Conservation (phyloP, 2,113 vertebrate species). For the Aspidoscelis tigris region DNA sequence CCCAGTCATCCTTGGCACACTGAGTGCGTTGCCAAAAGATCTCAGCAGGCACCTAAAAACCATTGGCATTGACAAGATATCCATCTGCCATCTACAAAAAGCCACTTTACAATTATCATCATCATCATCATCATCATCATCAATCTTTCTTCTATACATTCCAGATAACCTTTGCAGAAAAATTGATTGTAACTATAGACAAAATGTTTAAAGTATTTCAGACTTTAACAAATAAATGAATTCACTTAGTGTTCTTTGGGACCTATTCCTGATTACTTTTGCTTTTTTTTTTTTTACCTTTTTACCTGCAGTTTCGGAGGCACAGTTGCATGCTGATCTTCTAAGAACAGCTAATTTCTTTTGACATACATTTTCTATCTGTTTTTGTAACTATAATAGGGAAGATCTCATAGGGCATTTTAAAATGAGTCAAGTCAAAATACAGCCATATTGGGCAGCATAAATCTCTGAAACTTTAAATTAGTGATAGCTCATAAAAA, state of each 20-base stretch:
- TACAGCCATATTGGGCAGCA: slow-evolving; percentile 69
- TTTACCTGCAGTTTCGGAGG: neutral
- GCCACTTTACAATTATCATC: too few species aligned
- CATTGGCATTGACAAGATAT: too few species aligned
- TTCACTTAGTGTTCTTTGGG: neutral
- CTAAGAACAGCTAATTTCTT: slow-evolving; percentile 26
- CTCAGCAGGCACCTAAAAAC: too few species aligned
- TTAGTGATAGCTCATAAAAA: slow-evolving; percentile 72
- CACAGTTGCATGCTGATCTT: slow-evolving; percentile 7
- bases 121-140: too few species aligned
- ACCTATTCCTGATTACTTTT: slow-evolving; percentile 11
- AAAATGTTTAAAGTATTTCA: neutral
- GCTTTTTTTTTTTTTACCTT: neutral
- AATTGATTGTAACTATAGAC: neutral
- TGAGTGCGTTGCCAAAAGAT: too few species aligned
- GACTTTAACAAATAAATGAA: slow-evolving; percentile 6
- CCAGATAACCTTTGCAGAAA: neutral
- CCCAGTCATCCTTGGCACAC: too few species aligned
- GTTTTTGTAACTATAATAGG: slow-evolving; percentile 66
- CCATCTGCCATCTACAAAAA: too few species aligned
- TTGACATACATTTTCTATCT: slow-evolving; percentile 51
- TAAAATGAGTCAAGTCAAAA: slow-evolving; percentile 70
- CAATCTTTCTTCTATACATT: too few species aligned
- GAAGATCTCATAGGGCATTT: slow-evolving; percentile 62
- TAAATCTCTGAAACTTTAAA: slow-evolving; percentile 69